Conservation (phyloP, 2,113 vertebrate species). For the Trogon surrucura region DNA sequence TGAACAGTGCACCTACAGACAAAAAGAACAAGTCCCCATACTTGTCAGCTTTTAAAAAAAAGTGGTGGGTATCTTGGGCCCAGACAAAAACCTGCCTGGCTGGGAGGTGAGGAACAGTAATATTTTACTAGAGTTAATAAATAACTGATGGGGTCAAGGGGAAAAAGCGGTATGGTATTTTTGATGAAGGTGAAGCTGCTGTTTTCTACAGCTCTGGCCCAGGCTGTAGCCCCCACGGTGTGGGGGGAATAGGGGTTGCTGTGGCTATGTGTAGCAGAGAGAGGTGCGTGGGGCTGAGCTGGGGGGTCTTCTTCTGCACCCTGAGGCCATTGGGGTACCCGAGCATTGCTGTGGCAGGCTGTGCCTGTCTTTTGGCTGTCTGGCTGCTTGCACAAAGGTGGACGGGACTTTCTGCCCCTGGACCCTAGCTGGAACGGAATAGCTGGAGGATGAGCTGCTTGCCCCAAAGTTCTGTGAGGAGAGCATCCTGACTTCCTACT, state of each 20-base stretch:
- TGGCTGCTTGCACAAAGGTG: background rate
- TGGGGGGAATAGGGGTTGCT: background rate
- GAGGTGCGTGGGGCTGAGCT: background rate
- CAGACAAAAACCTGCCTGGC: background rate
- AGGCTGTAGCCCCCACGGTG: accelerated
- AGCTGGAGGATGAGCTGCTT: background rate
- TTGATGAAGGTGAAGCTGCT: background rate
- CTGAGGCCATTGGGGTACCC: background rate
- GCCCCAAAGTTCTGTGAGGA: too few relatives aligned
- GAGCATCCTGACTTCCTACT: background rate
- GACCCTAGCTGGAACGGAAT: background rate
- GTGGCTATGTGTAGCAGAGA: accelerated
- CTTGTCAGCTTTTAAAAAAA: background rate
- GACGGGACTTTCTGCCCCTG: background rate
- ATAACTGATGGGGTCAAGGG: background rate
- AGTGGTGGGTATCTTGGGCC: background rate
- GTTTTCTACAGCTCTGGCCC: background rate
- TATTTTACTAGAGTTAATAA: slow-evolving; percentile 52
- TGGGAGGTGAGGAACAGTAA: background rate
- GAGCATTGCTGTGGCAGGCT: background rate
- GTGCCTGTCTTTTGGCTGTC: background rate
- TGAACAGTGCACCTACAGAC: background rate
- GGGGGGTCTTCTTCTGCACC: background rate
- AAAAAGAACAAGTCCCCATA: background rate
- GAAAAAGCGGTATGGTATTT: background rate